phyloP scores from a whole-genome alignment of 2,888 invertebrate genomes.

The Clusia tigrina region DNA sequence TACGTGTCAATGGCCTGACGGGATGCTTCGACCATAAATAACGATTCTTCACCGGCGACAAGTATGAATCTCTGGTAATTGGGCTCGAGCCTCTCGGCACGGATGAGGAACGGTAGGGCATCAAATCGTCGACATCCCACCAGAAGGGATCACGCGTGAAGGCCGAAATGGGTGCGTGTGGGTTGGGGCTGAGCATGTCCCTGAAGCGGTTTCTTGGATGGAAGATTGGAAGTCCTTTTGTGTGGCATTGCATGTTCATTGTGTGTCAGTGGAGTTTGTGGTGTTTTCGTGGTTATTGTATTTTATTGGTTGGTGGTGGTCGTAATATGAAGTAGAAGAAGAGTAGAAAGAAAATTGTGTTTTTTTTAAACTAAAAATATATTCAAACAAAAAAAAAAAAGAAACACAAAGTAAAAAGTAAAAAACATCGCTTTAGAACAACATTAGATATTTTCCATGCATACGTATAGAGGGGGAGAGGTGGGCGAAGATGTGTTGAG shows the following conservation, averaged over 20 bases:
- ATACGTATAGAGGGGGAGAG: conserved; percentile 44
- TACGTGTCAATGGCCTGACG: conserved; percentile 84
- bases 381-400: conserved; percentile 43
- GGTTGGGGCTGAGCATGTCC: conserved; percentile 83
- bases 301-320: conserved; percentile 21
- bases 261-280: conserved; percentile 29
- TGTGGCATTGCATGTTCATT: background rate
- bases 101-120: conserved; percentile 71
- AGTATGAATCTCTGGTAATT: conserved; percentile 85
- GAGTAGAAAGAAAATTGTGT: conserved; percentile 53
- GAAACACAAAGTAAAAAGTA: conserved; percentile 41
- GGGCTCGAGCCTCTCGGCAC: conserved; percentile 73
- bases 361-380: conserved; percentile 54
- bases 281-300: conserved; percentile 34
- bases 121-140: conserved; percentile 83
- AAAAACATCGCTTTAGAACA: conserved; percentile 51
- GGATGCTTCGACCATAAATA: conserved; percentile 93
- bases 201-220: conserved; percentile 69
- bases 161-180: conserved; percentile 78
- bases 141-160: conserved; percentile 90
- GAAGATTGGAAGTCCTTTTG: conserved; percentile 75
- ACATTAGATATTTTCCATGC: conserved; percentile 59
- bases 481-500: conserved; percentile 29
- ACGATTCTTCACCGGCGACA: conserved; percentile 89
- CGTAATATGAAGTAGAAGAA: conserved; percentile 41